Evolutionary conservation across 2,113 vertebrate species (phyloP), one percentile per base, ranked within the genome.

Genomic region (Bettongia penicillata): DNA sequence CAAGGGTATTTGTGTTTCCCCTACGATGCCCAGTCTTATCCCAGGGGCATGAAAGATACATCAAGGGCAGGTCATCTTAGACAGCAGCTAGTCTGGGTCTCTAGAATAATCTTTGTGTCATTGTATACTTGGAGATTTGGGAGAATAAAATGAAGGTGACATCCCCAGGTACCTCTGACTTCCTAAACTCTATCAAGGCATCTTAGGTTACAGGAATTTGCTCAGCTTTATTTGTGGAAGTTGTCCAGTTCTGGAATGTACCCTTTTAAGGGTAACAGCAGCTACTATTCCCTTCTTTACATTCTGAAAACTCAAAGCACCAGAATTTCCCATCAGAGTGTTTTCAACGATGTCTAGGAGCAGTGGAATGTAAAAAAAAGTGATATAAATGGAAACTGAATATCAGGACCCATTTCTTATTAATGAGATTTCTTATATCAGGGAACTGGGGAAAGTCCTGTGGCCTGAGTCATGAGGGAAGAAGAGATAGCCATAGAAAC

Each of bases 391-490:
- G 91, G 89, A 95, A 94, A 93, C 94, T 93, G n/a, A 57, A 3
- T 9, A 24, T 0, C 3, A 24, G 61, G 47, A 8, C 0, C 14
- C 92, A 77, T 93, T 94, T 97, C 95, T 93, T 90, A 68, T 61
- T 94, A 94, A 47, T 2, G 0, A 90, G 68, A 90, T 61, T 92
- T 3, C 37, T 25, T 50, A 24, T 26, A 50, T 89, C 89, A 84
- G 95, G 93, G 93, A 53, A n/a, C 50, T 9, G 91, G 93, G 96
- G 93, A 90, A 94, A 96, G 57, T 94, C 97, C 96, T 19, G 57
- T 51, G 2, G 26, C 48, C 90, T 90, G 96, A 96, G 92, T 94
- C 93, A 92, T 90, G 49, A 2, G n/a, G 0, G 24, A n/a, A 48
- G 6, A 31, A 55, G 84, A 90, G 52, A 43, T n/a, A 8, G 23